Evolutionary conservation across 53 echinoderm and acorn worm species (phyloP), one percentile per base, ranked within the genome.

Genomic region (Luidia sarsii): DNA sequence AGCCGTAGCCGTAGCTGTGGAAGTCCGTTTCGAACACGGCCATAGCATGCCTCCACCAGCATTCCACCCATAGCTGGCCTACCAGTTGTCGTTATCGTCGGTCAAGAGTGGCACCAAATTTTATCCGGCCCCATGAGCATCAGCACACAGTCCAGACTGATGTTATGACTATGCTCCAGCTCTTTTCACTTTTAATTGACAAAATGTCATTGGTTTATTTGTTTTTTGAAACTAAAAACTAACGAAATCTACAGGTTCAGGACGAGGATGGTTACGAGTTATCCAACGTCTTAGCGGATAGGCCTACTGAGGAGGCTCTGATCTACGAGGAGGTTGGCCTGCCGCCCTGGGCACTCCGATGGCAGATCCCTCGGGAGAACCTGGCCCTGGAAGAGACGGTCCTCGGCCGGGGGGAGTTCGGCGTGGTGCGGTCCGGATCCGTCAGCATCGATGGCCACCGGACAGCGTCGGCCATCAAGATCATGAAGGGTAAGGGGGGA

Each of bases 341-440:
- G 24, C 74, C 74, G 4, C 39, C 56, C 16, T 74, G 74, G 74
- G 74, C 74, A 8, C 38, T 43, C 45, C 21, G 57, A 39, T 74
- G 74, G 74, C 14, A 18, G 39, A 39, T 74, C 39, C 55, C 55
- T 4, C 27, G 57, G 57, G 7, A 57, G 2, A 29, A 74, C 55
- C 41, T 74, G 16, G 27, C 7, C 56, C 28, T 74, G 14, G 74
- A 74, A 38, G 74, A 74, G 22, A 41, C 15, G 43, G 33, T 82
- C 24, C 82, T 82, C 3, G 82, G 82, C 2, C 68, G 33, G 23
- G 82, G 82, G 35, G 69, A 82, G 57, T 82, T 82, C 22, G 82
- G 82, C 14, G 82, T 68, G 32, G 82, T 82, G 7, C 67, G 68
- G 16, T 56, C 57, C 1, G 82, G 68, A 7, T 43, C 43, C 3